Percentiles rank a stretch among this genome's conserved stretches.
phyloP scores from a whole-genome alignment of 2,888 invertebrate species.

The Ommatoiulus sabulosus region DNA sequence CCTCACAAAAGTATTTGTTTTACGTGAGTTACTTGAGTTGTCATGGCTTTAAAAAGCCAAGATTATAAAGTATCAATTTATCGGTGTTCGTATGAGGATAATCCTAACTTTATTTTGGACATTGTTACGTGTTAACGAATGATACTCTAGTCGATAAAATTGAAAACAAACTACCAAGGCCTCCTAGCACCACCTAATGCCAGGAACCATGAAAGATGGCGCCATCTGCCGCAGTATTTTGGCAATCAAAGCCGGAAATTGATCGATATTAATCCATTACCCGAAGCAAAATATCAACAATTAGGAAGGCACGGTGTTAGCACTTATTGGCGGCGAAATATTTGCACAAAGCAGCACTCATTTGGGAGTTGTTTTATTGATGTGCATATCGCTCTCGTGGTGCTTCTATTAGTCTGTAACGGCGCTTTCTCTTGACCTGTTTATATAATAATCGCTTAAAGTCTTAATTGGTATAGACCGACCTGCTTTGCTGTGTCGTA shows the following conservation, averaged over 20 bases:
- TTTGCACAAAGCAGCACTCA: background rate
- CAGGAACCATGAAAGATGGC: background rate
- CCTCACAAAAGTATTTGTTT: too few species aligned
- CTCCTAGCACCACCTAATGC: background rate
- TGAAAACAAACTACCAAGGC: background rate
- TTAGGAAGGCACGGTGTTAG: background rate
- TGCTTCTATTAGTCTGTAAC: background rate
- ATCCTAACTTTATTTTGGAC: background rate
- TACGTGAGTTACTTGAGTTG: too few species aligned
- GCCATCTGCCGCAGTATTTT: constrained; percentile 13
- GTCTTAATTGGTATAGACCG: background rate
- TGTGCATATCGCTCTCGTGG: background rate
- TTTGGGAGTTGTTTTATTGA: constrained; percentile 16
- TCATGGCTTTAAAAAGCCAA: background rate
- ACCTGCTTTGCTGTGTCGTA: background rate
- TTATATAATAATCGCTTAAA: background rate
- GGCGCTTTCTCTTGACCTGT: background rate
- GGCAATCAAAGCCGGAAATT: background rate
- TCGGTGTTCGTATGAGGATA: background rate
- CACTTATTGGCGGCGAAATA: constrained; percentile 3
- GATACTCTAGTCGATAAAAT: background rate
- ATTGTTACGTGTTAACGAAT: background rate
- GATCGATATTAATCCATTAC: constrained; percentile 42
- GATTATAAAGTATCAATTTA: background rate
- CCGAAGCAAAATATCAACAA: background rate